A percentile compares a stretch with the other conserved stretches of the same genome.
Evolutionary conservation across 2,797 vertebrate genomes (phyloP).

Genomic region (Arctocebus calabarensis): DNA sequence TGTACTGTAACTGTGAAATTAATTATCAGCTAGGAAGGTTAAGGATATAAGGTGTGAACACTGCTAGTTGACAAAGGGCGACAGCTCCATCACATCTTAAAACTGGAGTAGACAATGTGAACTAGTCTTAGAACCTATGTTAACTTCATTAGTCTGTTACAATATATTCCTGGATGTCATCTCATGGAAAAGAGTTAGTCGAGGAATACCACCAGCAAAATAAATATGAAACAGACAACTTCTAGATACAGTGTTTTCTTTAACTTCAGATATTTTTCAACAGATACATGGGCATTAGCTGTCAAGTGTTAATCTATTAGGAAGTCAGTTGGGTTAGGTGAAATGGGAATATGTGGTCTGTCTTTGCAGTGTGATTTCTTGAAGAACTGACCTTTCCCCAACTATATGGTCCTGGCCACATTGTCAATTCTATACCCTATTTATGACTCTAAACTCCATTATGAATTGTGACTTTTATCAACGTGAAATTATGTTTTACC

Average conservation of each 20-base stretch:
- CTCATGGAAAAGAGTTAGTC: background rate
- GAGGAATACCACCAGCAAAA: background rate
- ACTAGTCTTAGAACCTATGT: conserved; percentile 31
- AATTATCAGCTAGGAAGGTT: conserved; percentile 83
- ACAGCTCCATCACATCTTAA: conserved; percentile 56
- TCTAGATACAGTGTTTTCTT: background rate
- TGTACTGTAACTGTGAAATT: conserved; percentile 82
- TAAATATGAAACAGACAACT: background rate
- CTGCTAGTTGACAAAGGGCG: conserved; percentile 74
- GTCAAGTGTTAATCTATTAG: background rate
- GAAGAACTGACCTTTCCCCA: background rate
- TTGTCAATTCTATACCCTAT: background rate
- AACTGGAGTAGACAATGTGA: conserved; percentile 52
- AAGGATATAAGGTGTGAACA: conserved; percentile 79
- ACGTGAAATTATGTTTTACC: conserved; percentile 60
- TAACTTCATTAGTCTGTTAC: conserved; percentile 53
- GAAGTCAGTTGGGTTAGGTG: background rate
- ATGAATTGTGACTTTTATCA: conserved; percentile 65
- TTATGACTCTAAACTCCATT: conserved; percentile 60
- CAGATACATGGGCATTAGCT: background rate
- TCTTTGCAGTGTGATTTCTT: background rate
- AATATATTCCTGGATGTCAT: background rate
- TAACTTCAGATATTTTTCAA: background rate
- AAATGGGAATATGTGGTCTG: background rate
- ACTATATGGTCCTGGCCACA: background rate